Evolutionary conservation across 2,888 invertebrate species (phyloP).

Genomic region (Neoascia interrupta): DNA sequence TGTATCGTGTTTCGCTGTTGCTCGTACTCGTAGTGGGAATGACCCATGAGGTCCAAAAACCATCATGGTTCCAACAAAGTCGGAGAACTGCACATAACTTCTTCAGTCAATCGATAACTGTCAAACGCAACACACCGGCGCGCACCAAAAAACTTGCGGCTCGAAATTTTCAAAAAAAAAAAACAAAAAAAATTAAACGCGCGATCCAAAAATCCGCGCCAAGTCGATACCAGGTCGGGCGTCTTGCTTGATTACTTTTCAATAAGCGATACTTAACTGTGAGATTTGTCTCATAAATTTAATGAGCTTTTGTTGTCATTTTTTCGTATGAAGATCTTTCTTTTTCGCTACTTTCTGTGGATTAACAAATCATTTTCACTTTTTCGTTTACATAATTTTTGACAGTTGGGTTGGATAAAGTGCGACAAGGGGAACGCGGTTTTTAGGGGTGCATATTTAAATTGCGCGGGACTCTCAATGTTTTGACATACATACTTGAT

Average conservation of each 20-base stretch:
- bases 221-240: not conserved
- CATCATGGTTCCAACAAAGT: conserved; percentile 39
- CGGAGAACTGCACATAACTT: conserved; percentile 65
- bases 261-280: conserved; percentile 5
- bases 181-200: conserved; percentile 4
- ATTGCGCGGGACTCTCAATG: conserved; percentile 1
- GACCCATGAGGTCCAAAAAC: conserved; percentile 53
- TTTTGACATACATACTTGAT: conserved; percentile 20
- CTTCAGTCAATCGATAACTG: conserved; percentile 77
- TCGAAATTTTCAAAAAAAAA: too few species aligned
- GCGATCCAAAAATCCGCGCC: conserved; percentile 19
- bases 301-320: conserved; percentile 12
- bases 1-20: conserved; percentile 13
- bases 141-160: too few species aligned
- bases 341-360: too few species aligned
- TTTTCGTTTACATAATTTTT: conserved; percentile 35
- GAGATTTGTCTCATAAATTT: conserved; percentile 24
- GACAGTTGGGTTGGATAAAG: conserved; percentile 9
- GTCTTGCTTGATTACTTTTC: not conserved
- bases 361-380: conserved; percentile 29
- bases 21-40: conserved; percentile 41
- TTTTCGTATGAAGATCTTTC: too few species aligned
- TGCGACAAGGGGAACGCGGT: too few species aligned
- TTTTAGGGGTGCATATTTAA: conserved; percentile 3
- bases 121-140: conserved; percentile 74